phyloP scores from a whole-genome alignment of 2,797 vertebrate genomes.

The Chaetodon trifasciatus region DNA sequence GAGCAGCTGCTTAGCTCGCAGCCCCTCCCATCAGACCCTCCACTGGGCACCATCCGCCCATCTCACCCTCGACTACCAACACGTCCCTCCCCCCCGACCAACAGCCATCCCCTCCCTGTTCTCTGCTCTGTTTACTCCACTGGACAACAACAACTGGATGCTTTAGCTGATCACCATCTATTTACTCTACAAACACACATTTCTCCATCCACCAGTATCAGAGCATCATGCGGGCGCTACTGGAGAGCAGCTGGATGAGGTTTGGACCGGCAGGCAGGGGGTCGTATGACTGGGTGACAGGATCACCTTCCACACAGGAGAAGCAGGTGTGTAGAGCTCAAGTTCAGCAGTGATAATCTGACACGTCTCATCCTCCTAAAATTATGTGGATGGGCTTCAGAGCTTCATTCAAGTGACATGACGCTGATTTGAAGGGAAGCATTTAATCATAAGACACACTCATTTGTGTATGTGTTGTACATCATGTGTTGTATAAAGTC shows the following conservation, averaged over 20 bases:
- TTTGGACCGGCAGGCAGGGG: slow-evolving; percentile 92
- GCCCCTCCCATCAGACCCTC: slow-evolving; percentile 22
- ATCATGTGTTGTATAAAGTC: no score
- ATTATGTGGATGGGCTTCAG: no score
- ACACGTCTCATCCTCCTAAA: not conserved
- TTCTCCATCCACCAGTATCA: slow-evolving; percentile 5
- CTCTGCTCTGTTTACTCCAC: slow-evolving; percentile 42
- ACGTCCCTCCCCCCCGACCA: not conserved
- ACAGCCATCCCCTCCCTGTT: not conserved
- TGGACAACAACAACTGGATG: slow-evolving; percentile 37
- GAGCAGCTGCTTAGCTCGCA: slow-evolving; percentile 68
- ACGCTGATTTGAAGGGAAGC: not conserved
- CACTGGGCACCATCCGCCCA: not conserved
- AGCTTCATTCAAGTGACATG: no score
- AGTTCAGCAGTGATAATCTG: not conserved
- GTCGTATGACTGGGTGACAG: slow-evolving; percentile 91
- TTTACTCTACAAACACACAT: slow-evolving; percentile 3
- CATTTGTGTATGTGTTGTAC: no score
- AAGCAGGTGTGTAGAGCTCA: slow-evolving; percentile 84
- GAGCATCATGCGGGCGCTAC: slow-evolving; percentile 85
- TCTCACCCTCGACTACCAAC: slow-evolving; percentile 8
- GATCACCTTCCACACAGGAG: slow-evolving; percentile 83
- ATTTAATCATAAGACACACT: not conserved
- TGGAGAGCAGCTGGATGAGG: slow-evolving; percentile 91
- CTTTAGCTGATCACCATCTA: slow-evolving; percentile 6